Evolutionary conservation across 1,140 invertebrate species (phyloP), one percentile per base, ranked within the genome.

Genomic region (Musca vetustissima): DNA sequence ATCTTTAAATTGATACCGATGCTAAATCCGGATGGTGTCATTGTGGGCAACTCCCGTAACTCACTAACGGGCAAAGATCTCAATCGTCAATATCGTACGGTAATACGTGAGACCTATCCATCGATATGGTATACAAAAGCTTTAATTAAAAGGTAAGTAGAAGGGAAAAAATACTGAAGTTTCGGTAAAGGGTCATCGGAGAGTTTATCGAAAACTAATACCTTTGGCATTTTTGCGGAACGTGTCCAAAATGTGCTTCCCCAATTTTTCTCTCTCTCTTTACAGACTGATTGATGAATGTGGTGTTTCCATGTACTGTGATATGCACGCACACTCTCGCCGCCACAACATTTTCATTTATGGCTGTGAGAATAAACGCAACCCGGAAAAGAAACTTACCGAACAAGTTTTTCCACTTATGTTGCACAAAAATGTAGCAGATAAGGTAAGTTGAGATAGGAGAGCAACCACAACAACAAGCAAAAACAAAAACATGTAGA

Each of bases 1-100:
- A 94, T 98, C 71, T 98, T 98, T 82, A 98, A 98, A 85, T 81
- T 98, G 64, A 92, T 98, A 71, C 96, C 96, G 55, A 96, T 97
- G 92, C 80, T 97, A 22, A 98, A 98, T 85, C 96, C 96, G 1
- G 96, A 98, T 83, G 96, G 96, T 9, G 86, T 87, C 0, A 94
- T 96, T 76, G 95, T 97, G 57, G 96, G 96, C 19, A 97, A 95
- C 77, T 94, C 94, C 77, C 86, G 94, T 24, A 96, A 94, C 78
- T 96, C 93, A 14, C 83, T 97, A 68, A 91, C 93, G 25, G 95
- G 93, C 65, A 90, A 92, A 80, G 93, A 95, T 81, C 81, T 96
- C 53, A 96, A 96, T 84, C 87, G 94, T 53, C 93, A 95, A 84
- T 96, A 95, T 79, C 86, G 93, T 66, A 95, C 92, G 19, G 92